A percentile compares a stretch with the other conserved stretches of the same genome.
Conservation (phyloP, 2,797 vertebrate species). For the Peromyscus nudipes region DNA sequence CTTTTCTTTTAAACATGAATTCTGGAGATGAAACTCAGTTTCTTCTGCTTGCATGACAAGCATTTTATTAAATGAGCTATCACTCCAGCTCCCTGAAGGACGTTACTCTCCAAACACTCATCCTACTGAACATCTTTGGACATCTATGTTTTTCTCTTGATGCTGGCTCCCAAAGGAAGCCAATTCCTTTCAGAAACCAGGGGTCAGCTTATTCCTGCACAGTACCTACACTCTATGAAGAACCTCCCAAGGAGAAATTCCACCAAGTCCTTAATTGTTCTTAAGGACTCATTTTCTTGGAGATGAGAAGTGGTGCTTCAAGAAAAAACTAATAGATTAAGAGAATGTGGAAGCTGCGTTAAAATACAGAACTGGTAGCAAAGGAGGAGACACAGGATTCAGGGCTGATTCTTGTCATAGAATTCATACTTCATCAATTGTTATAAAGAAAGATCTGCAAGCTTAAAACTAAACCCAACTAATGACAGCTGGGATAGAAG, state of each 20-base stretch:
- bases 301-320: not conserved
- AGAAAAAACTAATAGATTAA: not conserved
- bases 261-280: not conserved
- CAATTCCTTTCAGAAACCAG: not conserved
- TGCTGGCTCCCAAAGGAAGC: rapidly evolving
- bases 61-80: not conserved
- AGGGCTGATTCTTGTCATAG: rapidly evolving
- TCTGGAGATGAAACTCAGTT: not conserved
- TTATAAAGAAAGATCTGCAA: not conserved
- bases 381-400: not conserved
- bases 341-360: not conserved
- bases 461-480: not conserved
- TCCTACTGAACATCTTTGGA: rapidly evolving
- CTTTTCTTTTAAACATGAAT: not conserved
- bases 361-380: not conserved
- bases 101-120: no score
- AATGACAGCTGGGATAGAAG: not conserved
- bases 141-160: not conserved
- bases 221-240: not conserved
- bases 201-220: no score
- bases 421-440: no score
- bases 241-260: not conserved
- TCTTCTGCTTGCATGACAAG: not conserved
- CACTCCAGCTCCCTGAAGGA: not conserved
- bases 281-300: not conserved